Evolutionary conservation across 2,888 invertebrate genomes (phyloP).

Genomic region (Drosophila kuntzei): DNA sequence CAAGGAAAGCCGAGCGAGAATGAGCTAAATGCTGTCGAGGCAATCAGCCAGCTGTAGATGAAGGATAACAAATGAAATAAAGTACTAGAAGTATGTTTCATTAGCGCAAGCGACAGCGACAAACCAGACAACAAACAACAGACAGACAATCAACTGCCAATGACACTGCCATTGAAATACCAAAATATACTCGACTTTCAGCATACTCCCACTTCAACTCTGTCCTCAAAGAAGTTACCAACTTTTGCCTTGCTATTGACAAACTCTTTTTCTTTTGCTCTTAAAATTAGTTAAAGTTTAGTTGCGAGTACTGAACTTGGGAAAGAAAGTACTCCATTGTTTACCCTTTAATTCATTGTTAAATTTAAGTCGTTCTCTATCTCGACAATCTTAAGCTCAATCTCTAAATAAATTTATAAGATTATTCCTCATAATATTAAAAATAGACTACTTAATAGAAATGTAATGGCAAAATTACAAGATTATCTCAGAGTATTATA

Average conservation of each 20-base stretch:
- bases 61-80: slow-evolving; percentile 72
- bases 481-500: background rate
- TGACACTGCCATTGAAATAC: slow-evolving; percentile 44
- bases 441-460: background rate
- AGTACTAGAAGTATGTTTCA: slow-evolving; percentile 74
- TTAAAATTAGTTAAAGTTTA: slow-evolving; percentile 5
- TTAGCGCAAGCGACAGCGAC: slow-evolving; percentile 70
- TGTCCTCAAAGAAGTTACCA: slow-evolving; percentile 15
- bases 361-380: background rate
- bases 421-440: background rate
- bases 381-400: background rate
- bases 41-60: slow-evolving; percentile 38
- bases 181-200: slow-evolving; percentile 57
- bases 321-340: background rate
- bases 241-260: slow-evolving; percentile 8
- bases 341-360: background rate
- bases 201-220: background rate
- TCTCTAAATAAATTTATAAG: background rate
- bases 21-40: slow-evolving; percentile 61
- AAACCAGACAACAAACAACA: slow-evolving; percentile 61
- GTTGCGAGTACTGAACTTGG: background rate
- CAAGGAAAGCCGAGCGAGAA: slow-evolving; percentile 49
- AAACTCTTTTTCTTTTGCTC: slow-evolving; percentile 5
- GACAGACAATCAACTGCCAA: slow-evolving; percentile 58
- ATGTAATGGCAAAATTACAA: too few species aligned